Conservation (phyloP, 2,888 invertebrate genomes). For the Philhelius pedissequus region DNA sequence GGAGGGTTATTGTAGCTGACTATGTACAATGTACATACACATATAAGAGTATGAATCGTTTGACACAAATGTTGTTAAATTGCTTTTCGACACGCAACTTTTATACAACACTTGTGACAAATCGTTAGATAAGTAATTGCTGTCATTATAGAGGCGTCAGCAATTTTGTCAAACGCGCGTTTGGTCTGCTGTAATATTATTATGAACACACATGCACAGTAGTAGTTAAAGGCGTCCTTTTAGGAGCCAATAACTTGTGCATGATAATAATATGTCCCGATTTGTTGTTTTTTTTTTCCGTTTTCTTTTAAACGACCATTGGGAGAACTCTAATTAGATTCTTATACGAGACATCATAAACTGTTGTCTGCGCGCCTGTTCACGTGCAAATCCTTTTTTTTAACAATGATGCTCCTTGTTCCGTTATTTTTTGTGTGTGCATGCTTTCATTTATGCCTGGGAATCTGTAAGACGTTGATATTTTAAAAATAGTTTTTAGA, state of each 20-base stretch:
- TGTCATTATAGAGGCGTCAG: constrained; percentile 3
- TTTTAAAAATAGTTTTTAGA: no score
- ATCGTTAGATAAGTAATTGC: neutral
- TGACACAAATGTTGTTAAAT: neutral
- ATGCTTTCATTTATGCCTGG: no score
- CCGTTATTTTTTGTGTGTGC: no score
- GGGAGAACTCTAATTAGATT: neutral
- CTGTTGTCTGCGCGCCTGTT: no score
- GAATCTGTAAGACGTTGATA: no score
- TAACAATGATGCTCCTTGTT: no score
- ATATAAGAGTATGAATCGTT: constrained; percentile 1
- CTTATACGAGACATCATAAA: neutral
- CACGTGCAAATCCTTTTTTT: no score
- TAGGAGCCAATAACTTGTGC: neutral
- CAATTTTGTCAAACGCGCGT: neutral
- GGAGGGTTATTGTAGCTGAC: neutral
- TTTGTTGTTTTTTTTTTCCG: neutral
- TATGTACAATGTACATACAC: no score
- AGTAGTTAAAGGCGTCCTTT: neutral
- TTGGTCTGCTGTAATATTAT: neutral
- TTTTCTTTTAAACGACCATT: neutral
- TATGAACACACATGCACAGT: neutral
- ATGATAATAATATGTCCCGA: neutral
- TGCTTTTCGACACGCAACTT: constrained; percentile 8
- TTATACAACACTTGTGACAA: neutral